These are phyloP conservation scores for Gambusia affinis DNA, from an alignment of 2,113 vertebrate genomes.

Conservation along the genomic window DNA sequence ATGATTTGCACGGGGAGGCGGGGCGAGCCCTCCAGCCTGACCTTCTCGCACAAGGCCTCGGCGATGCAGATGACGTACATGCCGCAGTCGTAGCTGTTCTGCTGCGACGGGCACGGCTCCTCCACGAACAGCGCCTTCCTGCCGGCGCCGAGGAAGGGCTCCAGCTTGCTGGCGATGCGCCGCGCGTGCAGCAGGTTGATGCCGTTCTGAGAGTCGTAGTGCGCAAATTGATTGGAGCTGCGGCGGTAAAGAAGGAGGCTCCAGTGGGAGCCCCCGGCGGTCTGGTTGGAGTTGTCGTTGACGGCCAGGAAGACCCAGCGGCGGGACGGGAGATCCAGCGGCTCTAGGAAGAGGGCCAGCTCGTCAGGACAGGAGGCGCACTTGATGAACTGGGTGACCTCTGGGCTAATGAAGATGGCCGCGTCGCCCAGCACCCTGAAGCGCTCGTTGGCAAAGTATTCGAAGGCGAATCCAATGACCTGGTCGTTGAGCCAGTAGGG, in stretches of 20 bases:
- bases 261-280: constrained; percentile 94
- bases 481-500: constrained; percentile 96
- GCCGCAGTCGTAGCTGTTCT: constrained; percentile 98
- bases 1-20: constrained; percentile 82
- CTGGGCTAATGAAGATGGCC: constrained; percentile 90
- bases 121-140: constrained; percentile 83
- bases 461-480: constrained; percentile 95
- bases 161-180: constrained; percentile 87
- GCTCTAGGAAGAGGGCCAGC: constrained; percentile 89
- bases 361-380: constrained; percentile 87
- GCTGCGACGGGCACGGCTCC: constrained; percentile 89
- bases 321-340: constrained; percentile 83
- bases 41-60: constrained; percentile 86
- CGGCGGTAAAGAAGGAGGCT: constrained; percentile 91
- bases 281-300: constrained; percentile 93
- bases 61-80: constrained; percentile 97
- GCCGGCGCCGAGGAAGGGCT: constrained; percentile 82
- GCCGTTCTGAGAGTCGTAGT: constrained; percentile 93
- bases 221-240: constrained; percentile 84
- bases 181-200: constrained; percentile 88
- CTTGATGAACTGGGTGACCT: constrained; percentile 98
- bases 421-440: constrained; percentile 80
- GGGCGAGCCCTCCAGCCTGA: constrained; percentile 66
- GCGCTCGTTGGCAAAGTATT: constrained; percentile 87
- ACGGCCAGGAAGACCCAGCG: constrained; percentile 90